A percentile compares a stretch with the other conserved stretches of the same genome.
Evolutionary conservation across 2,113 vertebrate species (phyloP).

Genomic region (Gasterosteus aculeatus): DNA sequence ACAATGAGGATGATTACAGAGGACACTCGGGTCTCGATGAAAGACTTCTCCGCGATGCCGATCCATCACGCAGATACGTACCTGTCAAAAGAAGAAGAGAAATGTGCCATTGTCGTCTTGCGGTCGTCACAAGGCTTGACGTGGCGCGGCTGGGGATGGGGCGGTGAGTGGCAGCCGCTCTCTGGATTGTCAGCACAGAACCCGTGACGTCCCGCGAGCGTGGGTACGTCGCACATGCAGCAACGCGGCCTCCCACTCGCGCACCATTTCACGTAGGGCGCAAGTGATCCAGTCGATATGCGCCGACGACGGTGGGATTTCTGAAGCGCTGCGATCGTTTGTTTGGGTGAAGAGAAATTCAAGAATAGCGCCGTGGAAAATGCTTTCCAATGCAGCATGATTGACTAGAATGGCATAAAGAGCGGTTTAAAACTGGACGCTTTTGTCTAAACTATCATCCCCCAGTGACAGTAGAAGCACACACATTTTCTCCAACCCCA

Average conservation of each 20-base stretch:
- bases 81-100: conserved; percentile 53
- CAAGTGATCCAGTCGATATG: conserved; percentile 41
- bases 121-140: conserved; percentile 43
- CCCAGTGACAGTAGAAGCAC: conserved; percentile 15
- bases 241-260: conserved; percentile 5
- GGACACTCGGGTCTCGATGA: conserved; percentile 54
- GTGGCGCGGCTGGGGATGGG: conserved; percentile 36
- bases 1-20: conserved; percentile 61
- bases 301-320: conserved; percentile 37
- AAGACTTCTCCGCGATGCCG: conserved; percentile 40
- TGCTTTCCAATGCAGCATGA: conserved; percentile 34
- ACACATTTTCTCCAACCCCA: conserved; percentile 37
- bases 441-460: conserved; percentile 43
- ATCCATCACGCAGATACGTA: conserved; percentile 60
- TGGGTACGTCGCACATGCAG: too few species aligned
- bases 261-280: conserved; percentile 34
- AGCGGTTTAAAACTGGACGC: conserved; percentile 44
- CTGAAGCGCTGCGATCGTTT: conserved; percentile 53
- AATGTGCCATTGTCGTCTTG: conserved; percentile 57
- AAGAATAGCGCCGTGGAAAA: conserved; percentile 44
- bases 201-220: conserved; percentile 62
- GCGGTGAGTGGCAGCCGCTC: conserved; percentile 55
- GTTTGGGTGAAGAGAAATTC: conserved; percentile 43
- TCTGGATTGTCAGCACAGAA: conserved; percentile 61
- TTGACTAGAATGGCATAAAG: conserved; percentile 51